Percentiles rank a stretch among this genome's conserved stretches.
phyloP scores from a whole-genome alignment of 2,113 vertebrate species.

The Brienomyrus brachyistius region DNA sequence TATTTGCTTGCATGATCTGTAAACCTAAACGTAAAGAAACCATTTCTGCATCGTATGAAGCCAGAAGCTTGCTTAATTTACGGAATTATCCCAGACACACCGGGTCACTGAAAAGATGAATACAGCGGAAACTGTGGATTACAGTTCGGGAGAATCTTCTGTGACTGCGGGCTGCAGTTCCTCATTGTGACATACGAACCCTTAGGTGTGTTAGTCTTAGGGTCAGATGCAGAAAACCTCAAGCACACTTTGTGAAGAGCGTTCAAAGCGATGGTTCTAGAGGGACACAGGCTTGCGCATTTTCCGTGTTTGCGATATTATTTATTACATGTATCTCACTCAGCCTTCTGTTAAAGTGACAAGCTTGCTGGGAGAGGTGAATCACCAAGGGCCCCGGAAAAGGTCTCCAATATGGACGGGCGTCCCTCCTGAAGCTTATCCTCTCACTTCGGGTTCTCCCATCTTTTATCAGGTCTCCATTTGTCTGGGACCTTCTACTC shows the following conservation, averaged over 20 bases:
- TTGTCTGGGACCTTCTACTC: conserved; percentile 29
- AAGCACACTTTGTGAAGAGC: neutral
- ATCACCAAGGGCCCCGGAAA: neutral
- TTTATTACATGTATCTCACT: neutral
- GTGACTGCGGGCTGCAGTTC: neutral
- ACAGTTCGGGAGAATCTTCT: neutral
- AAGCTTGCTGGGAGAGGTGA: neutral
- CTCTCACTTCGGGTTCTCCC: neutral
- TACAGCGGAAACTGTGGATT: neutral
- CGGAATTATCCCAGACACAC: neutral
- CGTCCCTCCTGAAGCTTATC: neutral
- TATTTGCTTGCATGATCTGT: neutral
- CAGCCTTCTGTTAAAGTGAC: neutral
- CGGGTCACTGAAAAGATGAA: neutral
- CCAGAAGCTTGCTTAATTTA: neutral
- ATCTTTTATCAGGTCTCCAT: conserved; percentile 38
- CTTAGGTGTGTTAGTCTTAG: neutral
- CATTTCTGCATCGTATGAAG: neutral
- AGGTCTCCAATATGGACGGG: neutral
- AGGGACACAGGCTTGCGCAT: neutral
- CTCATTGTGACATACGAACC: neutral
- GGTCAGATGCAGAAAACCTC: neutral
- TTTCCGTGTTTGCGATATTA: neutral
- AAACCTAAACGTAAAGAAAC: neutral
- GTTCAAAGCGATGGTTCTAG: neutral